Evolutionary conservation across 2,113 vertebrate genomes (phyloP).

Genomic region (Dasyprocta punctata): DNA sequence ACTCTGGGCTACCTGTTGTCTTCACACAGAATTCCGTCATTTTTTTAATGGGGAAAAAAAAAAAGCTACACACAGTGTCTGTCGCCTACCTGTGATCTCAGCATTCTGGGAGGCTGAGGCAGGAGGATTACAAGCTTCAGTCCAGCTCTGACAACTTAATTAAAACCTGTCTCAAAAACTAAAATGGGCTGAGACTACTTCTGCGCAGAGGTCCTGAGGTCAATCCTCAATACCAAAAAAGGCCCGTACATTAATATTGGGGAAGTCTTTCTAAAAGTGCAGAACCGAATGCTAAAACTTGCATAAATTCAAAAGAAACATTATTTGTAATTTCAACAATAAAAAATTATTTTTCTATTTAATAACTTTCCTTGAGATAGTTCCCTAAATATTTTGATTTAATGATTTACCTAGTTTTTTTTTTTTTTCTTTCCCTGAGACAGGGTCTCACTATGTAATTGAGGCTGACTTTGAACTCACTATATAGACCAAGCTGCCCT

Average conservation of each 20-base stretch:
- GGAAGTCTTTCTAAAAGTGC: not conserved
- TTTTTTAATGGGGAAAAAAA: not conserved
- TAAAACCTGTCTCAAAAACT: not conserved
- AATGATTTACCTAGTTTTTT: not conserved
- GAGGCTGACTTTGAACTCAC: not conserved
- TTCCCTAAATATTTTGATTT: not conserved
- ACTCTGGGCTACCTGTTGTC: not conserved
- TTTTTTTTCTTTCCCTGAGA: not conserved
- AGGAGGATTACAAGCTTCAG: not conserved
- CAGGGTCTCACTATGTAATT: not conserved
- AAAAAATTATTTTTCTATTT: conserved; percentile 58
- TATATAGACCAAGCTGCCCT: not conserved
- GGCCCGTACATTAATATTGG: not conserved
- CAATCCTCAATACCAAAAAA: not conserved
- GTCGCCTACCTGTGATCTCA: not conserved
- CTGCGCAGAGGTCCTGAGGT: not conserved
- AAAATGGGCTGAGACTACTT: not conserved
- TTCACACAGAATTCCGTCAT: not conserved
- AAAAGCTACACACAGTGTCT: not conserved
- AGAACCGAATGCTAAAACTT: not conserved
- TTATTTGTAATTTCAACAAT: conserved; percentile 54
- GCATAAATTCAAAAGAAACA: not conserved
- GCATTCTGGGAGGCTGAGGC: not conserved
- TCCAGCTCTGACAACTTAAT: not conserved
- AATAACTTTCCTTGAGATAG: not conserved